Percentiles rank a stretch among this genome's conserved stretches.
Conservation (phyloP, 2,888 invertebrate species). For the Drosophila percnosoma region DNA sequence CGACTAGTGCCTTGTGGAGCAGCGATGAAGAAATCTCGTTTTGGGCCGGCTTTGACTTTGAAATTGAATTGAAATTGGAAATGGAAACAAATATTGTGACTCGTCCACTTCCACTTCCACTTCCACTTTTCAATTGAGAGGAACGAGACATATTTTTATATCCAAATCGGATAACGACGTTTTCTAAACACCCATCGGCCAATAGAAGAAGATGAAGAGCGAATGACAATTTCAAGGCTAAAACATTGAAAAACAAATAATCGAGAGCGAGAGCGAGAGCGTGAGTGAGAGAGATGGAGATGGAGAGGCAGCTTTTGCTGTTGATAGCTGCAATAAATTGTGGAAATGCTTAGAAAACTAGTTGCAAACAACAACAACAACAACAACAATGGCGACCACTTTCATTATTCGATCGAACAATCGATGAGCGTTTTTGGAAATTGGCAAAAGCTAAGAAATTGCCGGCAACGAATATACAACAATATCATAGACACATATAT, state of each 20-base stretch:
- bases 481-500: slow-evolving; percentile 1
- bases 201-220: slow-evolving; percentile 9
- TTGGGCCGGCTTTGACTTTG: slow-evolving; percentile 2
- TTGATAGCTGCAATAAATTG: slow-evolving; percentile 24
- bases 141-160: slow-evolving; percentile 17
- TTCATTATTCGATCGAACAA: slow-evolving; percentile 76
- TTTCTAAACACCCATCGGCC: slow-evolving; percentile 37
- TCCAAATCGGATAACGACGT: slow-evolving; percentile 35
- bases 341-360: slow-evolving; percentile 56
- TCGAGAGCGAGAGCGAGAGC: slow-evolving; percentile 19
- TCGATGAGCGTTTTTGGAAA: slow-evolving; percentile 52
- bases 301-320: background rate
- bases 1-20: background rate
- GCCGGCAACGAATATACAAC: slow-evolving; percentile 43
- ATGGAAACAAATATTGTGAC: slow-evolving; percentile 1
- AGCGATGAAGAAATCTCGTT: background rate
- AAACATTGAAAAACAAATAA: slow-evolving; percentile 14
- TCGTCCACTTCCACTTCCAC: slow-evolving; percentile 18
- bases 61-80: slow-evolving; percentile 2
- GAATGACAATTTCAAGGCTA: slow-evolving; percentile 46
- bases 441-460: slow-evolving; percentile 59
- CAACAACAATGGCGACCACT: slow-evolving; percentile 45
- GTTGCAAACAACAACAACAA: slow-evolving; percentile 31
- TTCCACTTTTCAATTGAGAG: slow-evolving; percentile 29
- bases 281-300: background rate